Base-by-base conservation (phyloP, 2,797 vertebrate genomes). In the Iguana delicatissima region DNA sequence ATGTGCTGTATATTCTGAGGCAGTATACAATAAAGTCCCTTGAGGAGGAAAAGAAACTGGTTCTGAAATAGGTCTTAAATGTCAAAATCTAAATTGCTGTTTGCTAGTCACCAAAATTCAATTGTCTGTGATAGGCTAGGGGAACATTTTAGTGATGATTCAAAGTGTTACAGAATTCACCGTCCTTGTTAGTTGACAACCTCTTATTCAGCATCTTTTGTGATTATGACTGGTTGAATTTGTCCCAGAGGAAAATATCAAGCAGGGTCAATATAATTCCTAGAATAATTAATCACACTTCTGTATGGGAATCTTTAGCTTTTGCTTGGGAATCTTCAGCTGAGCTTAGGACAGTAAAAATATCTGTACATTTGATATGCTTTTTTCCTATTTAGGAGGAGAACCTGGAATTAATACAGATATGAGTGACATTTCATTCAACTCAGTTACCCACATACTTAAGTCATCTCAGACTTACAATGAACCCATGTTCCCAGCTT, bases 1-100 rank as follows among this genome's bases (percentile, higher is more conserved):
- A 92, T 93, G 88, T 0, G 59, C 93, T 93, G 90, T 95, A 94
- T 95, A 92, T 95, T 93, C 92, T 94, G 93, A 92, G 88, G 91
- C 88, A 93, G 92, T 76, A 86, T 87, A 89, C 88, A 93, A 80
- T 94, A 95, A 95, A 95, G 86, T 93, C 89, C 94, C 94, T 62
- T 18, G 57, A 95, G 93, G 85, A 87, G 90, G 82, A 35, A 55
- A 95, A 92, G 91, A 92, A 95, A 93, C 91, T 89, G 91, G 94
- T 13, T 88, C 24, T 52, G 89, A 90, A 91, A 88, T 76, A 55
- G 57, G 91, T 91, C 10, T 87, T 85, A 95, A 42, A 52, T n/a
- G 76, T 83, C 86, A 77, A 93, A 80, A 84, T 69, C 64, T 90
- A 92, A 83, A 77, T 14, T 32, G 80, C 18, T 82, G 76, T 9